phyloP scores from a whole-genome alignment of 1,140 invertebrate genomes.

The Diorhabda sublineata region DNA sequence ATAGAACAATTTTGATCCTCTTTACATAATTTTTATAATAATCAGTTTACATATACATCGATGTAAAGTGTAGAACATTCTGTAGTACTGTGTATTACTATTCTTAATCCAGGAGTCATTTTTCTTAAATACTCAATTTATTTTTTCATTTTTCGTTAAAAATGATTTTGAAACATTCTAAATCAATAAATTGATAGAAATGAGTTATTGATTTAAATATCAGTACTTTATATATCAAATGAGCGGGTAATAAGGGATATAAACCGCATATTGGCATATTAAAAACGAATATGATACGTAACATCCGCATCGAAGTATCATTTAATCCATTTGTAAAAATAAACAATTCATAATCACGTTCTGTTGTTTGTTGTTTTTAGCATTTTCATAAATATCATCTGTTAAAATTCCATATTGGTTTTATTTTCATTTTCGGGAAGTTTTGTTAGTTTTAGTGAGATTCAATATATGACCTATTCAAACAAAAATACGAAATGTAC shows the following conservation, averaged over 20 bases:
- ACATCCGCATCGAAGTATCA: not conserved
- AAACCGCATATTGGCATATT: not conserved
- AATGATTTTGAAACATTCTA: too few species aligned
- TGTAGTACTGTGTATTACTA: too few species aligned
- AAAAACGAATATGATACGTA: not conserved
- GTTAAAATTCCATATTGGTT: not conserved
- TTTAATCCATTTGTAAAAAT: not conserved
- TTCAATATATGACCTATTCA: not conserved
- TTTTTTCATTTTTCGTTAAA: too few species aligned
- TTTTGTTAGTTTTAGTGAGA: conserved; percentile 1
- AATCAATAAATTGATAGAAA: too few species aligned
- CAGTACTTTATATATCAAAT: not conserved
- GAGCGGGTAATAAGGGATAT: not conserved
- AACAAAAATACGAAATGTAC: too few species aligned
- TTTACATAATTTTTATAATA: too few species aligned
- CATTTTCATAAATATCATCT: not conserved
- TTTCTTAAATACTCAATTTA: too few species aligned
- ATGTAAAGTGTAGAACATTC: too few species aligned
- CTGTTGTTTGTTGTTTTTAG: not conserved
- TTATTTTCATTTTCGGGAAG: not conserved
- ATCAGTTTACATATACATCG: too few species aligned
- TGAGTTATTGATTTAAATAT: too few species aligned
- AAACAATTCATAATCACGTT: not conserved
- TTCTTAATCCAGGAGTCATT: too few species aligned
- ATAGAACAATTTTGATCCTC: too few species aligned